These are phyloP conservation scores for Etheostoma perlongum DNA, from an alignment of 2,797 vertebrate species.

Conservation along the genomic window DNA sequence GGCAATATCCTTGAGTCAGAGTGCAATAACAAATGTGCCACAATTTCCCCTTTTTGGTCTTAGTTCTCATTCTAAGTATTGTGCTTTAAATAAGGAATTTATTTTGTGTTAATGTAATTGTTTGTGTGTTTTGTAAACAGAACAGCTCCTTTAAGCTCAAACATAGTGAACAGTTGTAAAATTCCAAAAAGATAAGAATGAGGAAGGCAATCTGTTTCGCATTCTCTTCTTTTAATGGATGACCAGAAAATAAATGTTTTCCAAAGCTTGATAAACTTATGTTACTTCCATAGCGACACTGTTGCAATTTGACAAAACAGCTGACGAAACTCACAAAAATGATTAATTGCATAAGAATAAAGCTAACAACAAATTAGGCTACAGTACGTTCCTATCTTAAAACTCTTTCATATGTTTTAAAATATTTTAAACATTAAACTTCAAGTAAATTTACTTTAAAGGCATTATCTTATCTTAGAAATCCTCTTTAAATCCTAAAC, in stretches of 20 bases:
- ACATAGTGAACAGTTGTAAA: constrained; percentile 39
- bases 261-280: background rate
- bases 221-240: constrained; percentile 63
- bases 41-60: constrained; percentile 62
- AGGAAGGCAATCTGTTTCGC: constrained; percentile 66
- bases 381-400: background rate
- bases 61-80: constrained; percentile 19
- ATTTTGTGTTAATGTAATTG: background rate
- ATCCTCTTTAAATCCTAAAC: constrained; percentile 8
- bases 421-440: background rate
- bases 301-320: background rate
- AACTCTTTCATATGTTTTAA: background rate
- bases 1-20: constrained; percentile 73
- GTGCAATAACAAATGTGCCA: constrained; percentile 30
- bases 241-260: constrained; percentile 21
- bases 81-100: constrained; percentile 1
- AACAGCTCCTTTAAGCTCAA: background rate
- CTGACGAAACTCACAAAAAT: background rate
- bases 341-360: background rate
- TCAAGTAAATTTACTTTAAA: background rate
- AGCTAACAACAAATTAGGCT: background rate
- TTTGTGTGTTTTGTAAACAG: too few relatives aligned
- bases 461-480: constrained; percentile 12
- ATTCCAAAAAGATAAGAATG: constrained; percentile 35
- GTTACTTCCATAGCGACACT: background rate